A percentile compares a stretch with the other conserved stretches of the same genome.
Conservation (phyloP, 1,140 invertebrate genomes). For the Oncopeltus fasciatus region DNA sequence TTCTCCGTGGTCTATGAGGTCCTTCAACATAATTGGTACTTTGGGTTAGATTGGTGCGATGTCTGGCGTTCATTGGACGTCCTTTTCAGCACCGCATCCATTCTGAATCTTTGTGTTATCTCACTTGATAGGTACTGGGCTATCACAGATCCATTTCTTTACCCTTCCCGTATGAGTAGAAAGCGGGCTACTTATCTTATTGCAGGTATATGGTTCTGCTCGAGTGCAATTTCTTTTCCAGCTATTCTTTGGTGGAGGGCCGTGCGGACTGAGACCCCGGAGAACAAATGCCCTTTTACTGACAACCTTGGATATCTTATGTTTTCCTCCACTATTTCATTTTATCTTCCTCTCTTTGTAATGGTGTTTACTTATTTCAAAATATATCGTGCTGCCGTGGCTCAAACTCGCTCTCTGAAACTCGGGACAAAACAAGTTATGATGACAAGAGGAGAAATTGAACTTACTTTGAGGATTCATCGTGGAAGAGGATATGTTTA, state of each 20-base stretch:
- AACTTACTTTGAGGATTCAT: constrained; percentile 76
- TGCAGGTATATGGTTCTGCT: constrained; percentile 81
- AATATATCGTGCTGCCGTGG: constrained; percentile 85
- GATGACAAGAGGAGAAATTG: constrained; percentile 62
- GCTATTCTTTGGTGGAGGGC: constrained; percentile 88
- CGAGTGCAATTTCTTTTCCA: constrained; percentile 85
- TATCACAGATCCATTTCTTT: constrained; percentile 91
- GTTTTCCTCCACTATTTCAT: constrained; percentile 91
- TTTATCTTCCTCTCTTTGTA: constrained; percentile 90
- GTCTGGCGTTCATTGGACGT: constrained; percentile 94
- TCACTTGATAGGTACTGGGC: constrained; percentile 96
- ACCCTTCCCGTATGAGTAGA: constrained; percentile 81
- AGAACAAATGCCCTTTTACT: constrained; percentile 77
- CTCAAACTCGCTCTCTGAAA: constrained; percentile 80
- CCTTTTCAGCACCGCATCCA: constrained; percentile 86
- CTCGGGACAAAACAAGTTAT: constrained; percentile 75
- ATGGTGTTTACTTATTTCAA: constrained; percentile 97
- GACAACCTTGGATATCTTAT: constrained; percentile 81
- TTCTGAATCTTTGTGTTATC: constrained; percentile 94
- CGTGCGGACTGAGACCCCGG: constrained; percentile 55
- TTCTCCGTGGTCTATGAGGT: constrained; percentile 73
- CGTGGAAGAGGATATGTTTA: constrained; percentile 39
- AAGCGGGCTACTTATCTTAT: constrained; percentile 66
- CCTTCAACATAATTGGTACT: constrained; percentile 70
- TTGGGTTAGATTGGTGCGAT: constrained; percentile 80